Conservation (phyloP, 2,113 vertebrate genomes). For the Platichthys stellatus region DNA sequence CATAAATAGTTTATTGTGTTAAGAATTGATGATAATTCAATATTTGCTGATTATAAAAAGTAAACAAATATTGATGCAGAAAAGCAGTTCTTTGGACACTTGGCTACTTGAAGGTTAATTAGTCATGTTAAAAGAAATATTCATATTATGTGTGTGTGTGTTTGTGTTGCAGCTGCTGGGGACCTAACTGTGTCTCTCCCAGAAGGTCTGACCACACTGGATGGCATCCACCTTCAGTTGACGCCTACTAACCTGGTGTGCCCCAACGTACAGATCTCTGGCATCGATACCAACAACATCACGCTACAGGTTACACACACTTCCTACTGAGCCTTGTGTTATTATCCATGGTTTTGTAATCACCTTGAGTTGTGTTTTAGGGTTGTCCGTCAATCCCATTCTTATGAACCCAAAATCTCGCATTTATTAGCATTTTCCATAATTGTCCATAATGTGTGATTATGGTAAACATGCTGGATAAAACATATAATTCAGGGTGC, state of each 20-base stretch:
- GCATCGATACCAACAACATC: conserved; percentile 97
- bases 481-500: neutral
- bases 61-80: neutral
- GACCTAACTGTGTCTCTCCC: conserved; percentile 96
- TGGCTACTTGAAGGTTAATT: neutral
- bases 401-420: no score
- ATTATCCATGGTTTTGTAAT: neutral
- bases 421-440: neutral
- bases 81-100: neutral
- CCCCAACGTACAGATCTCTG: conserved; percentile 97
- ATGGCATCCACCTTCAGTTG: conserved; percentile 96
- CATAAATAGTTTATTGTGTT: neutral
- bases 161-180: conserved; percentile 83
- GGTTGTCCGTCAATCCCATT: no score
- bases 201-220: conserved; percentile 93
- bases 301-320: conserved; percentile 88
- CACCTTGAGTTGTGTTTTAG: neutral
- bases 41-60: neutral
- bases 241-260: conserved; percentile 91
- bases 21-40: no score
- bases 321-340: neutral
- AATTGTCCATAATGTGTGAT: neutral
- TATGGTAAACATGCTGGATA: neutral
- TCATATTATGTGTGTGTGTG: neutral
- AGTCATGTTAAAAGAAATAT: neutral